Percentiles rank a stretch among this genome's conserved stretches.
These are phyloP conservation scores for Eulimnadia texana DNA, from an alignment of 1,140 invertebrate genomes.

Conservation along the genomic window DNA sequence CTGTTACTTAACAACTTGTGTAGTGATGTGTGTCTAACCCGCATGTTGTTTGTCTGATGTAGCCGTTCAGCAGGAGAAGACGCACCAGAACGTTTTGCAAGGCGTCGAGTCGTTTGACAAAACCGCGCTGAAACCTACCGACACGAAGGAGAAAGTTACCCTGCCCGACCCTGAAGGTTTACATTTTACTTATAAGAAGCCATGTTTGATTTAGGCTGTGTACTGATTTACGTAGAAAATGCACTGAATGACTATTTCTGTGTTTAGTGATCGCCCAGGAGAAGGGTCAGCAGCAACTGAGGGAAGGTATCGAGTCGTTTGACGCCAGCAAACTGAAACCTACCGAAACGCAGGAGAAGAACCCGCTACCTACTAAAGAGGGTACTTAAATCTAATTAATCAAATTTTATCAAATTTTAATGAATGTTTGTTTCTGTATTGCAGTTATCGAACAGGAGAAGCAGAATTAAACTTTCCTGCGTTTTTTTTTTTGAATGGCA, in stretches of 20 bases:
- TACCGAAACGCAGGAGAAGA: background rate
- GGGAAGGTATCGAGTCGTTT: slow-evolving; percentile 77
- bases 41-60: slow-evolving; percentile 13
- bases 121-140: slow-evolving; percentile 22
- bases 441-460: background rate
- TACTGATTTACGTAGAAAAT: too few species aligned
- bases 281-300: slow-evolving; percentile 68
- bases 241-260: background rate
- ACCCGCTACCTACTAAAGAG: background rate
- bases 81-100: slow-evolving; percentile 26
- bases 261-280: slow-evolving; percentile 34
- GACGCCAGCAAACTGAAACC: slow-evolving; percentile 45
- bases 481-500: background rate
- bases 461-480: background rate
- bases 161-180: slow-evolving; percentile 22
- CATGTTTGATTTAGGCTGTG: too few species aligned
- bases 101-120: slow-evolving; percentile 27
- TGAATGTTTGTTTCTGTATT: background rate
- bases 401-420: background rate
- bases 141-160: slow-evolving; percentile 23
- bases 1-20: too few species aligned
- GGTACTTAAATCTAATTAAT: background rate
- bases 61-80: slow-evolving; percentile 28
- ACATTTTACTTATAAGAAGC: slow-evolving; percentile 1
- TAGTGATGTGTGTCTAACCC: too few species aligned